These are phyloP conservation scores for Drosophila nigricruria DNA, from an alignment of 2,888 invertebrate species.

Conservation along the genomic window DNA sequence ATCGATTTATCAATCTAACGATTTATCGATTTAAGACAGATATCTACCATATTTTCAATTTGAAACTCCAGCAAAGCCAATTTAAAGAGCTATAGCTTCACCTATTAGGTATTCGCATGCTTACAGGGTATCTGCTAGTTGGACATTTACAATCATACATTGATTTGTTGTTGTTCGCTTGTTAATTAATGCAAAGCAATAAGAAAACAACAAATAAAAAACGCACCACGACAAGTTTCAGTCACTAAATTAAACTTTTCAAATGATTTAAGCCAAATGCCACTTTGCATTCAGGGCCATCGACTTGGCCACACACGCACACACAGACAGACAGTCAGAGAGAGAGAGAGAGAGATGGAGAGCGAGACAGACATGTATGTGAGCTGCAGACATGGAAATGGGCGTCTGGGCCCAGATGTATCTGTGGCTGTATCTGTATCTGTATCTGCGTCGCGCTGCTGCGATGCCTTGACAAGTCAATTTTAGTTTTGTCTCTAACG, in stretches of 20 bases:
- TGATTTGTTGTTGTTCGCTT: slow-evolving; percentile 42
- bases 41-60: not conserved
- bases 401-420: slow-evolving; percentile 33
- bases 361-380: slow-evolving; percentile 1
- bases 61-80: not conserved
- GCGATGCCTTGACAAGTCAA: slow-evolving; percentile 66
- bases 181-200: slow-evolving; percentile 72
- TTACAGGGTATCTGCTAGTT: slow-evolving; percentile 2
- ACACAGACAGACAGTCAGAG: slow-evolving; percentile 16
- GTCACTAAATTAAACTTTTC: slow-evolving; percentile 72
- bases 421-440: slow-evolving; percentile 25
- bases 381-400: slow-evolving; percentile 51
- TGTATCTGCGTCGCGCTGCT: slow-evolving; percentile 41
- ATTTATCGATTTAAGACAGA: not conserved
- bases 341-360: not conserved
- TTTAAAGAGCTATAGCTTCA: not conserved
- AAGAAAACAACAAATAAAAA: slow-evolving; percentile 46
- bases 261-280: slow-evolving; percentile 72
- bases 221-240: slow-evolving; percentile 68
- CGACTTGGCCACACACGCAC: slow-evolving; percentile 66
- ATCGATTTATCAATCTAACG: not conserved
- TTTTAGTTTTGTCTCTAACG: slow-evolving; percentile 57
- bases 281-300: slow-evolving; percentile 71
- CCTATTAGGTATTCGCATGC: no score
- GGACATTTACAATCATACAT: not conserved